Evolutionary conservation across 2,888 invertebrate genomes (phyloP).

Genomic region (Drosophila neotestacea): DNA sequence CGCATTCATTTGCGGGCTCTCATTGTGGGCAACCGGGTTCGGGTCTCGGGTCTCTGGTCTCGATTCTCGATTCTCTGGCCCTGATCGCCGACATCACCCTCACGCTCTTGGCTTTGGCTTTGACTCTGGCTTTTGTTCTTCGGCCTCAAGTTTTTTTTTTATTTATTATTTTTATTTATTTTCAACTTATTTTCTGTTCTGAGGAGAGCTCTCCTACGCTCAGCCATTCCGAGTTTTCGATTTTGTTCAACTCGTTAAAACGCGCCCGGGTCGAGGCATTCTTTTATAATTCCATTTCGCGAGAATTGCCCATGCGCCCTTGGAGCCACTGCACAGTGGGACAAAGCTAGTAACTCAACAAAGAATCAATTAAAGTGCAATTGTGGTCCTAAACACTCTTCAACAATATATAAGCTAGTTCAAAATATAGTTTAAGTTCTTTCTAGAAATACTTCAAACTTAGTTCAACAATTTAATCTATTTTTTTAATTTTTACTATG

Average conservation of each 20-base stretch:
- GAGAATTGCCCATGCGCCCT: slow-evolving; percentile 82
- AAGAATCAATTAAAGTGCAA: slow-evolving; percentile 8
- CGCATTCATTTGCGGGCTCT: slow-evolving; percentile 82
- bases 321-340: slow-evolving; percentile 67
- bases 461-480: too few species aligned
- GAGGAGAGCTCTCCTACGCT: slow-evolving; percentile 54
- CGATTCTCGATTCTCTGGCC: slow-evolving; percentile 19
- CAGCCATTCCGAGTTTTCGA: slow-evolving; percentile 68
- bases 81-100: slow-evolving; percentile 68
- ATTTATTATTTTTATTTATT: slow-evolving; percentile 77
- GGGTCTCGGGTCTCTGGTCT: not conserved
- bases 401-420: too few species aligned
- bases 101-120: slow-evolving; percentile 58
- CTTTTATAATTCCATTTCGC: slow-evolving; percentile 83
- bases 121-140: slow-evolving; percentile 62
- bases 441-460: too few species aligned
- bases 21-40: slow-evolving; percentile 71
- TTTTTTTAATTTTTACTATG: too few species aligned
- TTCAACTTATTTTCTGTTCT: slow-evolving; percentile 70
- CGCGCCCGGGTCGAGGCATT: slow-evolving; percentile 80
- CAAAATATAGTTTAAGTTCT: too few species aligned
- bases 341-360: not conserved
- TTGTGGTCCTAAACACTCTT: too few species aligned
- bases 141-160: slow-evolving; percentile 53
- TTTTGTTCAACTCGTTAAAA: slow-evolving; percentile 83